Conservation (phyloP, 2,888 invertebrate species). For the Ditylenchus weischeri region DNA sequence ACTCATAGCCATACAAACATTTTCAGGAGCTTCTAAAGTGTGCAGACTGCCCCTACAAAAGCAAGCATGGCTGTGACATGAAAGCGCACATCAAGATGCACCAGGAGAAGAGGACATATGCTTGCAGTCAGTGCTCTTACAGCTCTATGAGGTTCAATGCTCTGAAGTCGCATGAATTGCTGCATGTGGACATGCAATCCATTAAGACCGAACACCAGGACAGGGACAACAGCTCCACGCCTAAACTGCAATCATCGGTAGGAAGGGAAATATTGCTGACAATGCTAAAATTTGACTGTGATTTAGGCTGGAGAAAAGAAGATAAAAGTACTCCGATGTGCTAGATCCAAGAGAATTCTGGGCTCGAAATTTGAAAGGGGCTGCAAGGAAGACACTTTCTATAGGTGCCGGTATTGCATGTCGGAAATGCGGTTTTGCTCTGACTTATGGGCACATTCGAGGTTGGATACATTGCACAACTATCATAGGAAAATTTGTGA, state of each 20-base stretch:
- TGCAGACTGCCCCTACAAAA: slow-evolving; percentile 27
- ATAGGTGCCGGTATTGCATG: slow-evolving; percentile 8
- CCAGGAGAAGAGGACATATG: slow-evolving; percentile 13
- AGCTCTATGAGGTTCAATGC: slow-evolving; percentile 26
- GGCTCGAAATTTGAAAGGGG: neutral
- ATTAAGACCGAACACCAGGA: neutral
- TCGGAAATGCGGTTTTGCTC: slow-evolving; percentile 4
- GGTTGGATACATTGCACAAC: neutral
- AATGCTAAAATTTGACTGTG: neutral
- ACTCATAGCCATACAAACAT: neutral
- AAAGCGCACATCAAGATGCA: slow-evolving; percentile 33
- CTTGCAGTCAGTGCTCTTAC: slow-evolving; percentile 21
- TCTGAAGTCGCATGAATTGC: slow-evolving; percentile 17
- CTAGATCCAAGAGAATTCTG: neutral
- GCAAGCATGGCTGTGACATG: slow-evolving; percentile 36
- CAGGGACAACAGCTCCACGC: neutral
- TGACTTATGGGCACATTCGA: slow-evolving; percentile 9
- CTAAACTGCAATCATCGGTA: neutral
- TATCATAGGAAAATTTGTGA: neutral
- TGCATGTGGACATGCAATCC: slow-evolving; percentile 14
- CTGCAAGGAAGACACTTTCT: neutral
- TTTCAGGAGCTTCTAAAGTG: slow-evolving; percentile 19
- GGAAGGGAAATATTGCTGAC: neutral
- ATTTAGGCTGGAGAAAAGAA: neutral
- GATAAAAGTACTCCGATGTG: neutral